Percentiles rank a stretch among this genome's conserved stretches.
phyloP scores from a whole-genome alignment of 2,113 vertebrate genomes.

The Zosterops borbonicus region DNA sequence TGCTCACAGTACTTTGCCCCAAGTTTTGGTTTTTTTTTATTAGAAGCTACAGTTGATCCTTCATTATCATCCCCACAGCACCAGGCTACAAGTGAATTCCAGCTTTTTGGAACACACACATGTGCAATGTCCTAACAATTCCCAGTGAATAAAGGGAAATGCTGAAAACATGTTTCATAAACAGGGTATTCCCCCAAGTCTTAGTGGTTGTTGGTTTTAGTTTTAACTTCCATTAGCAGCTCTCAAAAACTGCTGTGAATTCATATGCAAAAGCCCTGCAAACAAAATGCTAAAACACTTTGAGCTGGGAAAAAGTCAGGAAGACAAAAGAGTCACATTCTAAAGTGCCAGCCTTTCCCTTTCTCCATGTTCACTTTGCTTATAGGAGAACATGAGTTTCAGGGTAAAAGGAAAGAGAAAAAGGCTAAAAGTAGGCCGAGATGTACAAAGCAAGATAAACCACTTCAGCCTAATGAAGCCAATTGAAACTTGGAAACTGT shows the following conservation, averaged over 20 bases:
- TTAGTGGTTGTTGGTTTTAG: neutral
- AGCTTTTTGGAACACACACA: neutral
- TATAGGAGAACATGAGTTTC: neutral
- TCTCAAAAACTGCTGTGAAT: neutral
- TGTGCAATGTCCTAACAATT: neutral
- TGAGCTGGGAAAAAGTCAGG: neutral
- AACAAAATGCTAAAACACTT: neutral
- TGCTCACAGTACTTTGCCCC: neutral
- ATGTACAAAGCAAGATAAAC: neutral
- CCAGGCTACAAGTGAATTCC: neutral
- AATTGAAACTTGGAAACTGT: neutral
- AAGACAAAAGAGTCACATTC: neutral
- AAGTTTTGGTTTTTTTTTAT: neutral
- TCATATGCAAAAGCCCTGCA: neutral
- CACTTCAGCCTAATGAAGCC: neutral
- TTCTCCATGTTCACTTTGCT: neutral
- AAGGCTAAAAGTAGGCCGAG: neutral
- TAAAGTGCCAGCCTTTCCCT: neutral
- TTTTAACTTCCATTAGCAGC: slow-evolving; percentile 1
- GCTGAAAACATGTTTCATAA: neutral
- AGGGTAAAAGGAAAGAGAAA: neutral
- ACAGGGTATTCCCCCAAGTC: neutral
- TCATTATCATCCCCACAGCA: neutral
- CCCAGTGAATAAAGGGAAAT: neutral
- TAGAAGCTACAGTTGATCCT: neutral